phyloP scores from a whole-genome alignment of 2,113 vertebrate species.

The Glareola pratincola region DNA sequence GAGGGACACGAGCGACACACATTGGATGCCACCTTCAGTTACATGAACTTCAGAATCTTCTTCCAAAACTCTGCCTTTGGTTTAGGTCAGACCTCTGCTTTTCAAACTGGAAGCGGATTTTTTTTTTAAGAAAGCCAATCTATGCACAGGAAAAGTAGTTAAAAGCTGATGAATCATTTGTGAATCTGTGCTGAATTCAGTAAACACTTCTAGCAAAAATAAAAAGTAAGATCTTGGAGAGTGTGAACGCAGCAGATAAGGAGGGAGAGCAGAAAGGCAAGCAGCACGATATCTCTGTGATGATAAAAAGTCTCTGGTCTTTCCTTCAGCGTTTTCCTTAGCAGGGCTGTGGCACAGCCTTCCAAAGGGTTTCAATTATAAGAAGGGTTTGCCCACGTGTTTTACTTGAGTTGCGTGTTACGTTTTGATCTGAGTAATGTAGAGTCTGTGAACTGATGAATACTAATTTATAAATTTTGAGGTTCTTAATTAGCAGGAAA shows the following conservation, averaged over 20 bases:
- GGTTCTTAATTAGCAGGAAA: neutral
- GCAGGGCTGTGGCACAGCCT: neutral
- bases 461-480: neutral
- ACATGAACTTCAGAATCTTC: neutral
- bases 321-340: neutral
- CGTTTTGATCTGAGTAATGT: neutral
- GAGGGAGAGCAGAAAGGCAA: neutral
- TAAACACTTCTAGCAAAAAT: neutral
- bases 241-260: neutral
- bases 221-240: neutral
- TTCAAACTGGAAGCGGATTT: fast-evolving
- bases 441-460: neutral
- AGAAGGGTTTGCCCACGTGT: neutral
- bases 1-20: fast-evolving
- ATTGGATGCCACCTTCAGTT: fast-evolving
- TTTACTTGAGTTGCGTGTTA: fast-evolving
- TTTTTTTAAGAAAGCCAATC: no score
- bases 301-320: neutral
- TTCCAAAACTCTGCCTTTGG: neutral
- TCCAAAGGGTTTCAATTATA: neutral
- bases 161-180: neutral
- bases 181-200: neutral
- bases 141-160: fast-evolving
- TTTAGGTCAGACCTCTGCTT: neutral
- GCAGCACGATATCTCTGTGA: neutral